These are phyloP conservation scores for Phortica magna DNA, from an alignment of 2,888 invertebrate species.

Conservation along the genomic window DNA sequence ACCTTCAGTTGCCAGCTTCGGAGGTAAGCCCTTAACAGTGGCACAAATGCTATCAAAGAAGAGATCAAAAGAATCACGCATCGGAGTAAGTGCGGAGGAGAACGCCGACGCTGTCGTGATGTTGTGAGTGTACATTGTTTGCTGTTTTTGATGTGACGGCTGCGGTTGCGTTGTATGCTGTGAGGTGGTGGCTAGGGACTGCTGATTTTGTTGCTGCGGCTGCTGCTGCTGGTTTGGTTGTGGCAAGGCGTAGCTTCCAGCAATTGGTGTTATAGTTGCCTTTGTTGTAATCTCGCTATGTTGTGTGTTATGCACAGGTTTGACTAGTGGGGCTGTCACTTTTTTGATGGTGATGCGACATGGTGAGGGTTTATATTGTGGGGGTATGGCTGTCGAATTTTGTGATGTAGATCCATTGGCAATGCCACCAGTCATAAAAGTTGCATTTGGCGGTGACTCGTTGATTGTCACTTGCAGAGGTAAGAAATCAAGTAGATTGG, in stretches of 20 bases:
- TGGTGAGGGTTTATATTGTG: slow-evolving; percentile 47
- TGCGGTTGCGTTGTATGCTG: slow-evolving; percentile 24
- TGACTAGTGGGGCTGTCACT: slow-evolving; percentile 53
- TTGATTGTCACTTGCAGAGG: slow-evolving; percentile 67
- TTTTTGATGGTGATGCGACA: slow-evolving; percentile 67
- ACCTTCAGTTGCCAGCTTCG: slow-evolving; percentile 64
- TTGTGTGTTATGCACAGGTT: slow-evolving; percentile 30
- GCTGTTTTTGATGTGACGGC: not conserved
- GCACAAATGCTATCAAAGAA: slow-evolving; percentile 67
- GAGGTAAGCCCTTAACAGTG: slow-evolving; percentile 62
- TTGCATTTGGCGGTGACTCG: slow-evolving; percentile 54
- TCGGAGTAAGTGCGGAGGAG: slow-evolving; percentile 48
- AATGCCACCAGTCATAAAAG: not conserved
- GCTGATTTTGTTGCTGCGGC: slow-evolving; percentile 6
- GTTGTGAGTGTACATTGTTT: slow-evolving; percentile 35
- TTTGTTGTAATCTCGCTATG: slow-evolving; percentile 60
- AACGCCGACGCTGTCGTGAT: slow-evolving; percentile 52
- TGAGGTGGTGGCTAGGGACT: not conserved
- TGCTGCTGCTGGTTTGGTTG: slow-evolving; percentile 43
- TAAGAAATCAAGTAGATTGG: slow-evolving; percentile 62
- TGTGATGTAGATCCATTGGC: not conserved
- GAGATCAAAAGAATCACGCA: slow-evolving; percentile 63
- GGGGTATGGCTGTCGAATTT: slow-evolving; percentile 10
- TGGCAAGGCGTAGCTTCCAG: slow-evolving; percentile 46
- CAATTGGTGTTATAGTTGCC: slow-evolving; percentile 66